Base-by-base conservation (phyloP, 2,113 vertebrate species). In the Platichthys stellatus region DNA sequence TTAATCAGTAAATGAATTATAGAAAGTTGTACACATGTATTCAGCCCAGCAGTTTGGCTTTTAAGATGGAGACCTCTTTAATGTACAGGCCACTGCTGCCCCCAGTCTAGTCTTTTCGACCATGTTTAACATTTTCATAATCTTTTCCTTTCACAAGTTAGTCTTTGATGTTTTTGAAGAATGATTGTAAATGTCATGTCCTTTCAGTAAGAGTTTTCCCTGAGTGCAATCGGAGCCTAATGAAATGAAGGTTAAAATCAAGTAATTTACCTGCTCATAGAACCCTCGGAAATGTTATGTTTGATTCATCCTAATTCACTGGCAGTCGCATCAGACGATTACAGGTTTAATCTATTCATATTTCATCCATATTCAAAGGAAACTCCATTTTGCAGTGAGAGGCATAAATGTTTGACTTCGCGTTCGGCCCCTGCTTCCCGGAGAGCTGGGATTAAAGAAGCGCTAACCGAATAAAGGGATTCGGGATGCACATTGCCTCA, bases 381-480 rank as follows among this genome's bases (percentile, higher is more conserved):
- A 86, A 85, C 74, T 69, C 62, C 66, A 76, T 79, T 86, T 84
- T 76, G 73, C 72, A 61, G 7, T 45, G n/a, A 79, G 75, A 90
- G 72, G 75, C 58, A 31, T 72, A 63, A 83, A 83, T 86, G 82
- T 88, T 86, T 81, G 81, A 83, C 82, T 89, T 86, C 76, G 78
- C 60, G 35, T 70, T 70, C 51, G 59, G 81, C 74, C 69, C 58
- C 74, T 49, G 85, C 84, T 80, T 83, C 64, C 65, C 72, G 56
- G 74, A 73, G 77, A 85, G 79, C 65, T 4, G 17, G 82, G 90
- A 91, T 92, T 89, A 90, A 83, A 88, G 84, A 73, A 73, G 76
- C 45, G 35, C 80, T 72, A 84, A 86, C 85, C 78, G 86, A 90
- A 87, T 86, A 83, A 88, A 90, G 76, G 69, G 79, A 86, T 86